Conservation (phyloP, 2,888 invertebrate species). For the Sepiola atlantica region DNA sequence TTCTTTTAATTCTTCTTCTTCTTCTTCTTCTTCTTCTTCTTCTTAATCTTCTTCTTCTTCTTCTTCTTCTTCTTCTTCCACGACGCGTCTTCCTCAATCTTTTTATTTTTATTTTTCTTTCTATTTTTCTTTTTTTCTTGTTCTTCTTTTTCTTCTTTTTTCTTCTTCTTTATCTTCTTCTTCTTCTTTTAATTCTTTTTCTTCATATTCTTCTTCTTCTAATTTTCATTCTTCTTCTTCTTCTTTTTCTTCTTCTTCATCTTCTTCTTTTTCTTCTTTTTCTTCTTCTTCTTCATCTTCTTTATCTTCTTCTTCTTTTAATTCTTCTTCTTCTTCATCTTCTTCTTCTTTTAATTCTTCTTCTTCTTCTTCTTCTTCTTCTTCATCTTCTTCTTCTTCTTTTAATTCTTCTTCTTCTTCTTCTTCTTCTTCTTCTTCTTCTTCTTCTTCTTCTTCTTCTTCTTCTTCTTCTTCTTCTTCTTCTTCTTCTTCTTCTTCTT, state of each 20-base stretch:
- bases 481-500: neutral
- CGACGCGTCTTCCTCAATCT: neutral
- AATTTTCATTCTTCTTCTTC: neutral
- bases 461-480: too few species aligned
- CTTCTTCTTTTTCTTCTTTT: neutral
- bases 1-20: neutral
- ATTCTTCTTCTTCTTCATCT: too few species aligned
- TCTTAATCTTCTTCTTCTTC: too few species aligned
- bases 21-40: too few species aligned
- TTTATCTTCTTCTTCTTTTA: neutral
- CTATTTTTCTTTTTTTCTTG: neutral
- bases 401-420: neutral
- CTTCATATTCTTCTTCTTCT: neutral
- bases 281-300: too few species aligned
- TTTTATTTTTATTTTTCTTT: neutral
- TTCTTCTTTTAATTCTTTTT: neutral
- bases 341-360: too few species aligned
- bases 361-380: neutral
- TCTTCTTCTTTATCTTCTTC: neutral
- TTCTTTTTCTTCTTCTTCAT: neutral
- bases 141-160: neutral
- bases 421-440: neutral
- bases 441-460: neutral
- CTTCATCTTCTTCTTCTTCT: neutral
- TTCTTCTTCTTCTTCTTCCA: neutral